Evolutionary conservation across 1,140 invertebrate species (phyloP).

Genomic region (Acromyrmex echinatior): DNA sequence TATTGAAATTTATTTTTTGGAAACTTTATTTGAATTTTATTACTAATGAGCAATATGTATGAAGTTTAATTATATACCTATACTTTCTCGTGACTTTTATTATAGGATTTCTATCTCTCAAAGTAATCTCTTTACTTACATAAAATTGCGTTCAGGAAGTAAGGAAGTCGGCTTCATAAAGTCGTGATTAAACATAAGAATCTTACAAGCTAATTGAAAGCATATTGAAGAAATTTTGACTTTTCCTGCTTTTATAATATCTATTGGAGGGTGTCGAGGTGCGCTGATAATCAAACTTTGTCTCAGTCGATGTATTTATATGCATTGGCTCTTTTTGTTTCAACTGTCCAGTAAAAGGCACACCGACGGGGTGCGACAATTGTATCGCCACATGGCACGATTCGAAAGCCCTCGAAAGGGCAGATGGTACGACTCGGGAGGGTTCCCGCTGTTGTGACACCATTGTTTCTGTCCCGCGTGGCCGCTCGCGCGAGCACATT

Average conservation of each 20-base stretch:
- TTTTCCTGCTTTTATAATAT: background rate
- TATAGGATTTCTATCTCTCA: background rate
- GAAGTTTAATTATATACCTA: background rate
- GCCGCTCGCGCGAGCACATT: slow-evolving; percentile 8
- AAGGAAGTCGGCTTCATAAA: background rate
- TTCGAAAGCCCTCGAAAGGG: slow-evolving; percentile 36
- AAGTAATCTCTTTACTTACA: background rate
- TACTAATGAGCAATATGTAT: no score
- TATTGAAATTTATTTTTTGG: no score
- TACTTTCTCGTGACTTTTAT: background rate
- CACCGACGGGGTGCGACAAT: slow-evolving; percentile 33
- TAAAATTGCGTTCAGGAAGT: background rate
- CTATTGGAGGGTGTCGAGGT: background rate
- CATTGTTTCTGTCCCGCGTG: slow-evolving; percentile 50
- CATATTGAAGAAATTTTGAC: background rate
- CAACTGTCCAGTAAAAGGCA: slow-evolving; percentile 5
- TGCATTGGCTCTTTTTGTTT: slow-evolving; percentile 17
- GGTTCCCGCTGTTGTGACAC: slow-evolving; percentile 48
- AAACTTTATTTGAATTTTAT: no score
- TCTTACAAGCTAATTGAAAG: background rate
- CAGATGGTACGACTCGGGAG: slow-evolving; percentile 52
- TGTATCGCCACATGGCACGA: slow-evolving; percentile 59
- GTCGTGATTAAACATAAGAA: background rate
- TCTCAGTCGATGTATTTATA: background rate
- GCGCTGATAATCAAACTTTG: background rate